Percentiles rank a stretch among this genome's conserved stretches.
These are phyloP conservation scores for Tetramorium parvispinum DNA, from an alignment of 1,140 invertebrate species.

Conservation along the genomic window DNA sequence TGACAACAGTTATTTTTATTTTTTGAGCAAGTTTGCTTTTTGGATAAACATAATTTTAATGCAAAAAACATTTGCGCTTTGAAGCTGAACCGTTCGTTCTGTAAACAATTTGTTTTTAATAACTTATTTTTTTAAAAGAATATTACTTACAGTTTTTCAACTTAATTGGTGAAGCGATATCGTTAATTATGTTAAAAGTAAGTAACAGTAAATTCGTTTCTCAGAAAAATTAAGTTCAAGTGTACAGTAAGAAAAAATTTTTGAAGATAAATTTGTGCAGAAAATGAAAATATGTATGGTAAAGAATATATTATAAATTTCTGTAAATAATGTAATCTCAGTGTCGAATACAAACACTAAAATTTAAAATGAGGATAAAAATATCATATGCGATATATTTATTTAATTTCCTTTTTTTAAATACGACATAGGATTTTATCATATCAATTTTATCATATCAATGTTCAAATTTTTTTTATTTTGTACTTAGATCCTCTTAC, in stretches of 20 bases:
- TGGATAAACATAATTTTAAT: not conserved
- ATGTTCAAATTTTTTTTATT: not conserved
- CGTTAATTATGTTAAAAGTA: not conserved
- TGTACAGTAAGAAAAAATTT: not conserved
- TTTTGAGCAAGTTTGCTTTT: not conserved
- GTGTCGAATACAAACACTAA: not conserved
- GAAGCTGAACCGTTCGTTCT: not conserved
- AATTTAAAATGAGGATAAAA: not conserved
- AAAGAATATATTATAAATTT: not conserved
- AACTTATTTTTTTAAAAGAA: not conserved
- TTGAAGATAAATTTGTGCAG: not conserved
- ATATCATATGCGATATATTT: not conserved
- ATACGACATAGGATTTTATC: not conserved
- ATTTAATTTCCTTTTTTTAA: not conserved
- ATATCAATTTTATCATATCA: not conserved
- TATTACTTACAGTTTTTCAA: not conserved
- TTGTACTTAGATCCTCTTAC: not conserved
- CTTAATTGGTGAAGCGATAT: not conserved
- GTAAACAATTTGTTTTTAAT: conserved; percentile 16
- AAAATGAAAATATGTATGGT: not conserved
- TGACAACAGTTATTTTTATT: not conserved
- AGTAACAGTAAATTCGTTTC: not conserved
- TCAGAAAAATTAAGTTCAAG: not conserved
- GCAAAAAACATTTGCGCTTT: not conserved
- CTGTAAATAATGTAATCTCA: not conserved